phyloP scores from a whole-genome alignment of 2,888 invertebrate genomes.

The Ophioninae sp. region DNA sequence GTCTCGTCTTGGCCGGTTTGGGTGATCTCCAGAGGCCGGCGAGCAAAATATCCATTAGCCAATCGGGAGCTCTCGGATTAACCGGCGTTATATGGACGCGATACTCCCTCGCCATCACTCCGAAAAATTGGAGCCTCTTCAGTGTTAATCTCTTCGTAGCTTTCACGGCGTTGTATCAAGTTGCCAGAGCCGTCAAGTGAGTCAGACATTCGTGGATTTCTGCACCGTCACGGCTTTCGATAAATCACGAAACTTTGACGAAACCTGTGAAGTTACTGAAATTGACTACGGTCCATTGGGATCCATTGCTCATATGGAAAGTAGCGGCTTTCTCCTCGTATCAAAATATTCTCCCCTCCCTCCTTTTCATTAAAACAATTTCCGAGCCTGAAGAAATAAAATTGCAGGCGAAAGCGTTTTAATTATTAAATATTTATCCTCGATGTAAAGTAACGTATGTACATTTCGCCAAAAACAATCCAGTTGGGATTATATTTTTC shows the following conservation, averaged over 20 bases:
- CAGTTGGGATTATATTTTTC: too few species aligned
- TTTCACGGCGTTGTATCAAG: constrained; percentile 91
- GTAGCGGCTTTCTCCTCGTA: too few species aligned
- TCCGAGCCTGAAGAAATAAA: too few species aligned
- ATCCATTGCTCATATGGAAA: too few species aligned
- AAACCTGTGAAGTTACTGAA: not conserved
- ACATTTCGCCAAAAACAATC: too few species aligned
- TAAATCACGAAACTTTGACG: too few species aligned
- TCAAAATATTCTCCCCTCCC: too few species aligned
- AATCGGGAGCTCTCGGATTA: constrained; percentile 91
- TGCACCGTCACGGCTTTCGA: not conserved
- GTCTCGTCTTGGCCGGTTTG: constrained; percentile 93
- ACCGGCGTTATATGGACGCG: constrained; percentile 98
- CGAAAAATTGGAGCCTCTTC: constrained; percentile 97
- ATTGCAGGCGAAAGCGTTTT: too few species aligned
- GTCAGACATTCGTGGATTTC: constrained; percentile 43
- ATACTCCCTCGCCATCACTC: constrained; percentile 97
- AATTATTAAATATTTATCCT: too few species aligned
- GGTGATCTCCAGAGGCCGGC: constrained; percentile 95
- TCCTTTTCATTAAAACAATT: too few species aligned
- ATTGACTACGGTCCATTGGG: too few species aligned
- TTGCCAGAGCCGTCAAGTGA: constrained; percentile 86
- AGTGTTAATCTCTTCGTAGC: constrained; percentile 99
- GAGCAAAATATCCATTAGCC: constrained; percentile 91
- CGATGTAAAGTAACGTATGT: too few species aligned